phyloP scores from a whole-genome alignment of 1,140 invertebrate species.

The Lepeophtheirus salmonis region DNA sequence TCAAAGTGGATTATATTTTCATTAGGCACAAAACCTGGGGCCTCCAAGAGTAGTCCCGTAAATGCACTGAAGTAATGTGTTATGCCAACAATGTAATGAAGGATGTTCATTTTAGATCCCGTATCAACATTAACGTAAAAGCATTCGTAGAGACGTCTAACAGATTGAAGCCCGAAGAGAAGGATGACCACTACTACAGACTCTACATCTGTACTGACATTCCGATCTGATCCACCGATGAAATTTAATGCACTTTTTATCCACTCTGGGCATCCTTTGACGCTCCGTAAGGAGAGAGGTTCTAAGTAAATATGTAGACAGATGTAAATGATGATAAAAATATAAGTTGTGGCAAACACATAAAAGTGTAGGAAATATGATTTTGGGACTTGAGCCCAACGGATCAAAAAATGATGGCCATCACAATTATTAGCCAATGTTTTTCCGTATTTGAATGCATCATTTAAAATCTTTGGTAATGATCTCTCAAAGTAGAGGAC shows the following conservation, averaged over 20 bases:
- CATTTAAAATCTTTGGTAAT: background rate
- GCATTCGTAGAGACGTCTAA: constrained; percentile 18
- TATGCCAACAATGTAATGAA: constrained; percentile 19
- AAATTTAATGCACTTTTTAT: background rate
- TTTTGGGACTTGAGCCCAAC: constrained; percentile 2
- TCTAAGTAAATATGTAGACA: background rate
- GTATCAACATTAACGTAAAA: constrained; percentile 17
- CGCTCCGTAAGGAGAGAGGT: background rate
- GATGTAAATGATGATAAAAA: background rate
- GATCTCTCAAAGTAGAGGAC: background rate
- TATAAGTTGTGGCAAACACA: background rate
- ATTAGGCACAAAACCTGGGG: constrained; percentile 12
- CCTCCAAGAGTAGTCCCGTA: constrained; percentile 16
- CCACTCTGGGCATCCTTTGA: background rate
- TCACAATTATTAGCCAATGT: background rate
- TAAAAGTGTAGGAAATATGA: constrained; percentile 5
- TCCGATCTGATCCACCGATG: background rate
- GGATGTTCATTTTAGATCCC: constrained; percentile 17
- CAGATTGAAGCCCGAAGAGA: constrained; percentile 14
- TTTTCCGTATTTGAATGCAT: constrained; percentile 13
- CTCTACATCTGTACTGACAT: background rate
- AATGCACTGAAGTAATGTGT: constrained; percentile 18
- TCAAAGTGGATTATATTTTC: background rate
- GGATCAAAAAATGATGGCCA: background rate
- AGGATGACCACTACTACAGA: constrained; percentile 1